Conservation (phyloP, 2,113 vertebrate genomes). For the Hiodon alosoides region DNA sequence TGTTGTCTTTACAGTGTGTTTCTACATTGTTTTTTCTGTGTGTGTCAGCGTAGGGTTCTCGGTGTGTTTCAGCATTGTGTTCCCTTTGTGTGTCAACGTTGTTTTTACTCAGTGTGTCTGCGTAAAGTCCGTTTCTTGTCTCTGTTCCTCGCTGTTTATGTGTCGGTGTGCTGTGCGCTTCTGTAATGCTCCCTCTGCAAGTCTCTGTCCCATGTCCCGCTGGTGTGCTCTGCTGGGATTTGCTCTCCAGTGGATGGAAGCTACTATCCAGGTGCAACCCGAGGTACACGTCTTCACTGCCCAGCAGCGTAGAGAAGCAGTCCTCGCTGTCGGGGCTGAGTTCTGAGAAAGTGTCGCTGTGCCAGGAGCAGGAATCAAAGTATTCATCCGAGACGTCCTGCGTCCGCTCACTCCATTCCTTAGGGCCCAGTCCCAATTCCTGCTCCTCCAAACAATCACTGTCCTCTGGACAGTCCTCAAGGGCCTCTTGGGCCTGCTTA, state of each 20-base stretch:
- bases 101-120: background rate
- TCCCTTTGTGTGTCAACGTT: background rate
- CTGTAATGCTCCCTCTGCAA: background rate
- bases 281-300: constrained; percentile 39
- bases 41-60: background rate
- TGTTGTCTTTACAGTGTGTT: background rate
- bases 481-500: constrained; percentile 63
- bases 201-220: constrained; percentile 12
- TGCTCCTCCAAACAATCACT: constrained; percentile 53
- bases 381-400: constrained; percentile 57
- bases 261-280: constrained; percentile 15
- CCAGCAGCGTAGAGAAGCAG: constrained; percentile 52
- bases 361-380: constrained; percentile 63
- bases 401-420: constrained; percentile 45
- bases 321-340: constrained; percentile 64
- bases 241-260: constrained; percentile 44
- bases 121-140: background rate
- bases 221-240: constrained; percentile 37
- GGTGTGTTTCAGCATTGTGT: background rate
- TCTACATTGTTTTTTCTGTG: background rate
- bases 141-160: background rate
- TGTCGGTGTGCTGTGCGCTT: background rate
- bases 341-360: constrained; percentile 64
- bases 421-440: constrained; percentile 43
- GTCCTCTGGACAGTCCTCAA: constrained; percentile 53